These are phyloP conservation scores for Ecliptopera silaceata DNA, from an alignment of 2,888 invertebrate species.

Conservation along the genomic window DNA sequence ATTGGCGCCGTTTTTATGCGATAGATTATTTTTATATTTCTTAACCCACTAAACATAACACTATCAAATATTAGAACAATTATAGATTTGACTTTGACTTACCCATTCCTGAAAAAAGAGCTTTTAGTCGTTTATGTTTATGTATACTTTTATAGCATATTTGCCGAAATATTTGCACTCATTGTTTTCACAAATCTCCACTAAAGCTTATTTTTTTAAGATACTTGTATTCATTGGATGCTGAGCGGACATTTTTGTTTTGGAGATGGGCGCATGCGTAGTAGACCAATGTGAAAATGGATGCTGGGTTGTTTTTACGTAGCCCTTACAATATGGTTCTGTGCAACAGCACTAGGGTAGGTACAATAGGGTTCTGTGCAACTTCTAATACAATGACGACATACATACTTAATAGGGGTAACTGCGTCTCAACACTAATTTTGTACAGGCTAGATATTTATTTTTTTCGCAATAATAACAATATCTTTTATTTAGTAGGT, in stretches of 20 bases:
- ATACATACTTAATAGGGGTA: too few relatives aligned
- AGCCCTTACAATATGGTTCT: too few relatives aligned
- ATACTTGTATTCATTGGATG: conserved; percentile 33
- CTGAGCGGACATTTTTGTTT: conserved; percentile 47
- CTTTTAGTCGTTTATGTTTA: background rate
- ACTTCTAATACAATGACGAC: too few relatives aligned
- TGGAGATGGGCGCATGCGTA: conserved; percentile 44
- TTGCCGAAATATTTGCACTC: background rate
- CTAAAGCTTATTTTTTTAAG: conserved; percentile 5
- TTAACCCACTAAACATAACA: background rate
- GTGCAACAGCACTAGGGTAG: too few relatives aligned
- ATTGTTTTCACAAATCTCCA: background rate
- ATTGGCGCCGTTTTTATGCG: background rate
- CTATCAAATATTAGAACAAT: background rate
- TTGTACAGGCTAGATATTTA: too few relatives aligned
- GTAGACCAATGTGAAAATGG: background rate
- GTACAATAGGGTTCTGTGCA: too few relatives aligned
- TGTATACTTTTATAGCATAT: too few relatives aligned
- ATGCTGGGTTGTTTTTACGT: too few relatives aligned
- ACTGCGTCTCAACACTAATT: too few relatives aligned
- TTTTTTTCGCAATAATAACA: too few relatives aligned
- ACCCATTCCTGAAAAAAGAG: conserved; percentile 2
- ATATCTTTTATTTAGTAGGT: too few relatives aligned
- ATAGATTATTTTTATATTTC: background rate
- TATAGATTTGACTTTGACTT: background rate